Conservation (phyloP, 2,797 vertebrate species). For the Acrossocheilus wenchowensis region DNA sequence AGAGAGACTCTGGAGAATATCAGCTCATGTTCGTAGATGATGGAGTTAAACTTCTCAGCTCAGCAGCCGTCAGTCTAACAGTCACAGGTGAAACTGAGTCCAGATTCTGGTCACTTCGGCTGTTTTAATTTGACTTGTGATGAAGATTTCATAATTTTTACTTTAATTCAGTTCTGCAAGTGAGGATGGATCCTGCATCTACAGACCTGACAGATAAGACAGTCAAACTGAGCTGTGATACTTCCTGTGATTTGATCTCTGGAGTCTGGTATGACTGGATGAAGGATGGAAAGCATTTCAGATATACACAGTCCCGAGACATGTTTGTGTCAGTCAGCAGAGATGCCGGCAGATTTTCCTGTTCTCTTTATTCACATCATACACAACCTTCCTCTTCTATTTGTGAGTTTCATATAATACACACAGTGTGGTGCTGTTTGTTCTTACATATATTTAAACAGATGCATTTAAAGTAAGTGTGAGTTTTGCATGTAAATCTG, state of each 20-base stretch:
- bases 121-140: neutral
- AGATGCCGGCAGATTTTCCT: constrained; percentile 18
- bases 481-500: neutral
- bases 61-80: constrained; percentile 28
- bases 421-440: neutral
- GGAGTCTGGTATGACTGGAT: neutral
- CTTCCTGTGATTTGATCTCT: constrained; percentile 7
- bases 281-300: neutral
- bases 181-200: neutral
- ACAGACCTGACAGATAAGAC: accelerated
- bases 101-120: neutral
- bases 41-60: constrained; percentile 45
- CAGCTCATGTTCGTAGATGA: constrained; percentile 45
- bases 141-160: neutral
- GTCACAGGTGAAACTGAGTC: constrained; percentile 5
- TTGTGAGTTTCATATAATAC: constrained; percentile 32
- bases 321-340: accelerated
- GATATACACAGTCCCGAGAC: accelerated
- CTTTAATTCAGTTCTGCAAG: constrained; percentile 30
- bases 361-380: neutral
- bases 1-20: constrained; percentile 53
- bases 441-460: neutral
- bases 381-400: neutral
- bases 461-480: neutral
- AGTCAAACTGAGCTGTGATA: neutral